Base-by-base conservation (phyloP, 1,140 invertebrate genomes). In the Vanessa tameamea region DNA sequence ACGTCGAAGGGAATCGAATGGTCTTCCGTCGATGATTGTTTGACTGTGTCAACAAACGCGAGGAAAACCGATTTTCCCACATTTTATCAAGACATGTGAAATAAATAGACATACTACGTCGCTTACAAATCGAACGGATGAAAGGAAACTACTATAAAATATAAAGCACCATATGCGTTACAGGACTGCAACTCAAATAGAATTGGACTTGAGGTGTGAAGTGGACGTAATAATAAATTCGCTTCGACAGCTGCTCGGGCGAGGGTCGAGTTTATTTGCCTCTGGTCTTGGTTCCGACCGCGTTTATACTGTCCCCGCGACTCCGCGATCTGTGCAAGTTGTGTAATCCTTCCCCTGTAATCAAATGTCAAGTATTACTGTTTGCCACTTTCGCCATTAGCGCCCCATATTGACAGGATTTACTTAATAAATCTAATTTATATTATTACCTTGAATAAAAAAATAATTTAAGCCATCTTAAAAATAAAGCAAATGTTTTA, bases 301-400 rank as follows among this genome's bases (percentile, higher is more conserved):
- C 93, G 86, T 95, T 95, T 78, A 96, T 93, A 73, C 95, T 95
- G 83, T 96, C 95, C 74, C 95, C 95, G 84, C 95, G 94, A 89
- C 95, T 96, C 83, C 95, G 93, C 51, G 95, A 95, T 81, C 94
- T 91, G 85, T 94, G 93, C 72, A 95, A 81, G 64, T 93, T 94
- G 43, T 93, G 91, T 79, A 93, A 87, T 64, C 92, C 92, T 79
- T 94, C 94, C 77, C 91, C 93, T 94, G 78, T 26, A 87, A 87
- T 75, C 50, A 69, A 23, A 57, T 57, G 16, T 6, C n/a, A 57
- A 23, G 0, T 16, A 16, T 50, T 8, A 50, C 7, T 4, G 31
- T 37, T 37, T 5, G 31, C 31, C 2, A 37, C 31, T 5, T 4
- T 43, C 37, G 9, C 37, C 7, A 43, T 43, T 43, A 43, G 9